phyloP scores from a whole-genome alignment of 2,113 vertebrate genomes.

The Recurvirostra avosetta region DNA sequence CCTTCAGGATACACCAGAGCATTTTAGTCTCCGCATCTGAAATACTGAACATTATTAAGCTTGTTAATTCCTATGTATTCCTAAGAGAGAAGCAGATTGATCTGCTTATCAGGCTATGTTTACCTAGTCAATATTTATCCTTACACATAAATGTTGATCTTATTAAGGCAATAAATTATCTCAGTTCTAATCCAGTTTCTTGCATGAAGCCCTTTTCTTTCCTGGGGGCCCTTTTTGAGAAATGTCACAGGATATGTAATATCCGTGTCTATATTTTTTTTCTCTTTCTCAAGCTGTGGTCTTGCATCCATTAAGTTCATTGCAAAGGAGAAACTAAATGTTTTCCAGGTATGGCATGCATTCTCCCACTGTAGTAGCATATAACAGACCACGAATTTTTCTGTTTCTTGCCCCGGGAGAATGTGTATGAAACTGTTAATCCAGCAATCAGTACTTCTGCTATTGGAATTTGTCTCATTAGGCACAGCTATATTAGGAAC shows the following conservation, averaged over 20 bases:
- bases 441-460: not conserved
- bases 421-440: not conserved
- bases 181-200: not conserved
- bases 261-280: not conserved
- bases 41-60: not conserved
- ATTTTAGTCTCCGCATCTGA: not conserved
- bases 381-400: not conserved
- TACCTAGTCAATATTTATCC: constrained; percentile 28
- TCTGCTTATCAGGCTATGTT: constrained; percentile 1
- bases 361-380: not conserved
- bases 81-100: not conserved
- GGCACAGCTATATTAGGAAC: constrained; percentile 29
- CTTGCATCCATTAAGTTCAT: not conserved
- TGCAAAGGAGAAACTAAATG: not conserved
- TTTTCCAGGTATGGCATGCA: not conserved
- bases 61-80: constrained; percentile 11
- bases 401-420: not conserved
- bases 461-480: constrained; percentile 28
- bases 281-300: not conserved
- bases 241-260: not conserved
- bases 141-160: not conserved
- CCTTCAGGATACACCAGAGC: not conserved
- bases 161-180: not conserved
- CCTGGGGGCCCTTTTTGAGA: not conserved
- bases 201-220: not conserved